A percentile compares a stretch with the other conserved stretches of the same genome.
Conservation (phyloP, 2,797 vertebrate genomes). For the Micropoecilia bifurca region DNA sequence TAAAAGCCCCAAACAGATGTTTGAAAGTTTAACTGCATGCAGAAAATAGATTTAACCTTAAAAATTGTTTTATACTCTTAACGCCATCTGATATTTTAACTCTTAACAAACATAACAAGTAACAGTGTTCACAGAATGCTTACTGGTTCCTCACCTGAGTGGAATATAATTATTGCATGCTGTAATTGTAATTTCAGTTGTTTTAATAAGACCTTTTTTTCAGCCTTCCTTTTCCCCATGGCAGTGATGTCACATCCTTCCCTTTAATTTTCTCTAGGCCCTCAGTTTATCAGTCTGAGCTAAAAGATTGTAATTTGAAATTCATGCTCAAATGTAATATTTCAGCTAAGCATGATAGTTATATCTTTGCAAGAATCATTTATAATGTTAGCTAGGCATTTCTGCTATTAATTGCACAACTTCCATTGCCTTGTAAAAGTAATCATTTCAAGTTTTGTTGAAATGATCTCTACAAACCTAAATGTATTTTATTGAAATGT, state of each 20-base stretch:
- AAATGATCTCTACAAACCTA: no score
- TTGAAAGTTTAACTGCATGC: constrained; percentile 52
- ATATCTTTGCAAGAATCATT: constrained; percentile 11
- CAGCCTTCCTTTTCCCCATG: constrained; percentile 54
- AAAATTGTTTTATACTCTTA: constrained; percentile 37
- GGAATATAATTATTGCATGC: constrained; percentile 58
- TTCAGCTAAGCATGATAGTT: not conserved
- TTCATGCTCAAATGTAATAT: not conserved
- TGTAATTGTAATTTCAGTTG: constrained; percentile 51
- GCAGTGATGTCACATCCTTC: constrained; percentile 40
- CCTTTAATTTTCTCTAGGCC: constrained; percentile 60
- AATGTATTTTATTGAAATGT: not conserved
- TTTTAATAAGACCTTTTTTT: constrained; percentile 61
- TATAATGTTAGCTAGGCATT: constrained; percentile 20
- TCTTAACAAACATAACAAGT: constrained; percentile 14
- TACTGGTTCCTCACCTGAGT: constrained; percentile 49
- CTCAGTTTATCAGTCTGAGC: constrained; percentile 66
- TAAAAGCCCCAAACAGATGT: constrained; percentile 38
- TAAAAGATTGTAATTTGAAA: constrained; percentile 40
- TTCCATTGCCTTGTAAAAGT: not conserved
- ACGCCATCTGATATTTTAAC: constrained; percentile 41
- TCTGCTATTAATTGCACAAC: not conserved
- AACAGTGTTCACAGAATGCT: constrained; percentile 41
- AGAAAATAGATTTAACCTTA: constrained; percentile 42
- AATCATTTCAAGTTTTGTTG: not conserved